A percentile compares a stretch with the other conserved stretches of the same genome.
Evolutionary conservation across 2,797 vertebrate species (phyloP).

Genomic region (Erpetoichthys calabaricus): DNA sequence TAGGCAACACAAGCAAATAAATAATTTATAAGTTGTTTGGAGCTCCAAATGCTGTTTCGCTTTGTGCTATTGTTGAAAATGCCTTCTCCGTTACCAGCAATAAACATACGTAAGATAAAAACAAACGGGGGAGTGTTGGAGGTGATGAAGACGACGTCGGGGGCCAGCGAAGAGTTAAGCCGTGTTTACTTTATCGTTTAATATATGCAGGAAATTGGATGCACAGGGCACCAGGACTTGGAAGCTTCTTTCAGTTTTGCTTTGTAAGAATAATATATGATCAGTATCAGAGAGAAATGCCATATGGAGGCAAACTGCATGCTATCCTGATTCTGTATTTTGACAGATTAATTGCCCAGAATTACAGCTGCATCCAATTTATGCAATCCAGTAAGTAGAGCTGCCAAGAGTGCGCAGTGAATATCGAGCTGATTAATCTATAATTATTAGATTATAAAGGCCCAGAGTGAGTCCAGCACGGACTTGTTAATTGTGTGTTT

Average conservation of each 20-base stretch:
- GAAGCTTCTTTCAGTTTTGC: constrained; percentile 12
- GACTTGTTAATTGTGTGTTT: constrained; percentile 23
- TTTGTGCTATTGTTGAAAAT: too few species aligned
- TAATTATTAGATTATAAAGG: constrained; percentile 33
- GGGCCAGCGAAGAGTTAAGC: too few species aligned
- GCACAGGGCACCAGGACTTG: too few species aligned
- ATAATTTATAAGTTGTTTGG: too few species aligned
- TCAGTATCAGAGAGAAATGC: constrained; percentile 25
- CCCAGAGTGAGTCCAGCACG: constrained; percentile 16
- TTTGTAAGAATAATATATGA: constrained; percentile 28
- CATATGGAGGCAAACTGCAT: constrained; percentile 31
- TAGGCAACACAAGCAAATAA: too few species aligned
- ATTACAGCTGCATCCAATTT: constrained; percentile 30
- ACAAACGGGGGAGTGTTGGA: too few species aligned
- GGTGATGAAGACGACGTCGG: too few species aligned
- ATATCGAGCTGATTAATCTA: constrained; percentile 29
- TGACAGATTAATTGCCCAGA: constrained; percentile 32
- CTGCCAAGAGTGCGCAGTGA: constrained; percentile 21
- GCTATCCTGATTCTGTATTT: constrained; percentile 12
- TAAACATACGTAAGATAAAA: too few species aligned
- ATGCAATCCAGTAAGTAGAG: constrained; percentile 25
- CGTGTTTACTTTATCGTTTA: too few species aligned
- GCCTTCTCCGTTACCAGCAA: too few species aligned
- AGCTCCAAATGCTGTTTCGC: too few species aligned
- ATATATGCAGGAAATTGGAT: too few species aligned